These are phyloP conservation scores for Stichopus chloronotus DNA, from an alignment of 35 echinoderm and acorn worm genomes.

Conservation along the genomic window DNA sequence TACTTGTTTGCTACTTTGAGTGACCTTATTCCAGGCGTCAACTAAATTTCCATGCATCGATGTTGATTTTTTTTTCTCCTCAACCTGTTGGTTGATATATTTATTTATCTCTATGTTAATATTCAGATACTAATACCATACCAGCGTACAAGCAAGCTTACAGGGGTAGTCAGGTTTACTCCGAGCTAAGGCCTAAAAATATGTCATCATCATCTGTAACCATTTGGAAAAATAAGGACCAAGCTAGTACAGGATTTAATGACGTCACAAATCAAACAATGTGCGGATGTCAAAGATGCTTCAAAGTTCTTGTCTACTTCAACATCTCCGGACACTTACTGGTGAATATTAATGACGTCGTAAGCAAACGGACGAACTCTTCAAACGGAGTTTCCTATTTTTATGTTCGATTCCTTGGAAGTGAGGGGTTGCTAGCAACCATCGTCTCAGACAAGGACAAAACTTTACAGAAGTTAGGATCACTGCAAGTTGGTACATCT, in stretches of 20 bases:
- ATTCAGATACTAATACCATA: not conserved
- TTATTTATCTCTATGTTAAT: not conserved
- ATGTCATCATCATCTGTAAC: not conserved
- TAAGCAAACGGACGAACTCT: not conserved
- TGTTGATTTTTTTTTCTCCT: too few relatives aligned
- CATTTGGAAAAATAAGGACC: not conserved
- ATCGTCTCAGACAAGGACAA: conserved; percentile 19
- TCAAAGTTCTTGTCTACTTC: not conserved
- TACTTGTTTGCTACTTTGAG: too few relatives aligned
- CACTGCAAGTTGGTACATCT: not conserved
- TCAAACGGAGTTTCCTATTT: conserved; percentile 13
- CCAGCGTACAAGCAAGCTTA: too few relatives aligned
- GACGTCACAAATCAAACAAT: not conserved
- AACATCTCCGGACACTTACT: not conserved
- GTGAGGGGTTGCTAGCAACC: not conserved
- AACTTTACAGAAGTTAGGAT: not conserved
- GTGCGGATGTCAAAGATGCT: conserved; percentile 28
- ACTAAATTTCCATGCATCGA: too few relatives aligned
- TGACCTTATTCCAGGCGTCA: too few relatives aligned
- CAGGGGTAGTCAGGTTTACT: too few relatives aligned
- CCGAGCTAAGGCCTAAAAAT: too few relatives aligned
- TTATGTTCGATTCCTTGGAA: not conserved
- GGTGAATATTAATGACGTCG: not conserved
- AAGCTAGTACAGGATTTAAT: not conserved
- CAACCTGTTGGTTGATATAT: too few relatives aligned